Base-by-base conservation (phyloP, 2,797 vertebrate species). In the Sebastiscus tertius region DNA sequence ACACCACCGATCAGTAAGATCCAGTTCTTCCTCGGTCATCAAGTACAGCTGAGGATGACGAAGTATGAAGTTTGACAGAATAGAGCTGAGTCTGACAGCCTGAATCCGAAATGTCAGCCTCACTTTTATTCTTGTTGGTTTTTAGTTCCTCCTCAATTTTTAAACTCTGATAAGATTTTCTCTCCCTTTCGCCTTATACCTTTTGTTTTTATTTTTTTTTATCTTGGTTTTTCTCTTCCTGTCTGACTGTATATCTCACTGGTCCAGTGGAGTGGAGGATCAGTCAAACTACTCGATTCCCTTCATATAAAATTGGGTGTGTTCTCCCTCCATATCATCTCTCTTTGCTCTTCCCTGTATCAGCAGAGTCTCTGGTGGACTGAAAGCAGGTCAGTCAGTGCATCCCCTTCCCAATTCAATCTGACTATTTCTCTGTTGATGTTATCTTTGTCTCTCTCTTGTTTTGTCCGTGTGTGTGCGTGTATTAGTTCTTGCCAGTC, bases 371-470 rank as follows among this genome's bases (percentile, higher is more conserved):
- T 87, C 85, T 82, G 22, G 66, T 74, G 81, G 79, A 89, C 83
- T 85, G 72, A 87, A 79, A 88, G 71, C 79, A 82, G 70, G 89
- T 87, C 88, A 82, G 80, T 90, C 81, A 85, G 64, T 67, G 77
- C 66, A 80, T 33, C 75, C 77, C 24, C 42, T 72, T 72, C 62
- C 67, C 64, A 24, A 72, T 81, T 73, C 69, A 87, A 75, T 80
- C 68, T 58, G 72, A 72, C 55, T 6, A 39, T 79, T 87, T 88
- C 72, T 70, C 42, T 63, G 70, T 60, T 66, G 68, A 79, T 79
- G 72, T 88, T 87, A 84, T 93, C 84, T 81, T 27, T 34, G 16
- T 61, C 56, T 77, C 31, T 67, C 59, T 71, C 33, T 70, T 82
- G 55, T 84, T 83, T 73, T 75, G 29, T 85, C 60, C 72, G 65